Conservation (phyloP, 1,140 invertebrate species). For the Brachionus asplanchnoidis region DNA sequence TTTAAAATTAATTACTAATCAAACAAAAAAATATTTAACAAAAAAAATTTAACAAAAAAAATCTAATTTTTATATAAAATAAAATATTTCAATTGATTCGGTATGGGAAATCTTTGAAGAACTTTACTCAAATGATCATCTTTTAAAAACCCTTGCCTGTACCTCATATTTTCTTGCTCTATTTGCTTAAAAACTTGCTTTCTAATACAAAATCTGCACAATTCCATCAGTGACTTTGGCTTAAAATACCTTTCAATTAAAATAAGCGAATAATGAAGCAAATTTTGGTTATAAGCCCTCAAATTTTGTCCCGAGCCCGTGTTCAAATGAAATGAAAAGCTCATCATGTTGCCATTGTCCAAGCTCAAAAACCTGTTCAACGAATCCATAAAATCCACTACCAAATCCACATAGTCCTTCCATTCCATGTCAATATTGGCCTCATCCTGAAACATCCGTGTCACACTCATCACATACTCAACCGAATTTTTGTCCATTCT, state of each 20-base stretch:
- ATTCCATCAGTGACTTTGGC: conserved; percentile 2
- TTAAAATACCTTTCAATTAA: conserved; percentile 1
- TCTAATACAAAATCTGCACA: not conserved
- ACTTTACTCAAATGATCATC: not conserved
- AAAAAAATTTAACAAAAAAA: not conserved
- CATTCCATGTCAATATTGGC: not conserved
- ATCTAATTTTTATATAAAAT: not conserved
- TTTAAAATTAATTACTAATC: not conserved
- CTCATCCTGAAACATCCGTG: not conserved
- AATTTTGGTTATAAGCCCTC: not conserved
- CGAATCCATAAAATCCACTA: conserved; percentile 27
- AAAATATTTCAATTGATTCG: not conserved
- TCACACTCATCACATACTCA: not conserved
- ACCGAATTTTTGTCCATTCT: conserved; percentile 12
- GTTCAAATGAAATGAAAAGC: conserved; percentile 3
- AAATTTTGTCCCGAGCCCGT: not conserved
- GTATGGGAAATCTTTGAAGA: not conserved
- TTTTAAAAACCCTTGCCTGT: not conserved
- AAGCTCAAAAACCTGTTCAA: conserved; percentile 25
- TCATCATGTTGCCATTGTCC: not conserved
- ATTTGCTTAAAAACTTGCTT: not conserved
- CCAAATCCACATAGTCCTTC: not conserved
- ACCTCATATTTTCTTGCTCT: not conserved
- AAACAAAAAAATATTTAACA: not conserved
- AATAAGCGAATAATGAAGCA: not conserved